Conservation (phyloP, 2,888 invertebrate species). For the Polyommatus icarus region DNA sequence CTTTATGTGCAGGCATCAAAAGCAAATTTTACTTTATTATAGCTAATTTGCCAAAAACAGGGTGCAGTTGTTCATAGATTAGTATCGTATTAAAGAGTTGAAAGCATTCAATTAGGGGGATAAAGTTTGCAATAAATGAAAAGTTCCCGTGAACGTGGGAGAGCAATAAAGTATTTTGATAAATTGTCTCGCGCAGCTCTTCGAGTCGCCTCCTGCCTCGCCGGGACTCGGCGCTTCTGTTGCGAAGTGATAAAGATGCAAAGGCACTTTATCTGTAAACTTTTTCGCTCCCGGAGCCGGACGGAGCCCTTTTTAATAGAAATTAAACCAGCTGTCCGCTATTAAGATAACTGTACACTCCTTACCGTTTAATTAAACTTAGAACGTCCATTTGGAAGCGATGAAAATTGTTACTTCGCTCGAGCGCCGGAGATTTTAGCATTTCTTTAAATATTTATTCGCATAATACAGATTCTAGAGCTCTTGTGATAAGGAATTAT, state of each 20-base stretch:
- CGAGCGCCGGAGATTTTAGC: slow-evolving; percentile 23
- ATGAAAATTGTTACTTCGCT: slow-evolving; percentile 26
- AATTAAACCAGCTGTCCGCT: slow-evolving; percentile 66
- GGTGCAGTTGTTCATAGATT: background rate
- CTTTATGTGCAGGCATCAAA: background rate
- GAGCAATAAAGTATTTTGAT: slow-evolving; percentile 47
- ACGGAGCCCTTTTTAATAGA: slow-evolving; percentile 65
- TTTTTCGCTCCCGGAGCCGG: slow-evolving; percentile 64
- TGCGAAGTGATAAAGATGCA: slow-evolving; percentile 54
- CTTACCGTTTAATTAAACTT: slow-evolving; percentile 60
- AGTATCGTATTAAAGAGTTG: slow-evolving; percentile 6
- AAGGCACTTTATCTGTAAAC: slow-evolving; percentile 74
- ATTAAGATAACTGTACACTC: slow-evolving; percentile 65
- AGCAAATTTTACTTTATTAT: background rate
- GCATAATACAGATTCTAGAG: slow-evolving; percentile 10
- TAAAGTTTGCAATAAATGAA: slow-evolving; percentile 47
- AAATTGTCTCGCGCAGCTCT: slow-evolving; percentile 54
- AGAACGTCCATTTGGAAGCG: slow-evolving; percentile 35
- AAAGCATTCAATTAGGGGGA: slow-evolving; percentile 24
- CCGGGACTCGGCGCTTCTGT: slow-evolving; percentile 48
- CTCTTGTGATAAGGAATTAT: slow-evolving; percentile 9
- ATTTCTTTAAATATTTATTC: slow-evolving; percentile 31
- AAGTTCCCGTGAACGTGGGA: slow-evolving; percentile 37
- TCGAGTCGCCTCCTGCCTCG: slow-evolving; percentile 46
- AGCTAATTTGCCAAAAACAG: background rate